Conservation (phyloP, 2,113 vertebrate genomes). For the Sterrhoptilus dennistouni region DNA sequence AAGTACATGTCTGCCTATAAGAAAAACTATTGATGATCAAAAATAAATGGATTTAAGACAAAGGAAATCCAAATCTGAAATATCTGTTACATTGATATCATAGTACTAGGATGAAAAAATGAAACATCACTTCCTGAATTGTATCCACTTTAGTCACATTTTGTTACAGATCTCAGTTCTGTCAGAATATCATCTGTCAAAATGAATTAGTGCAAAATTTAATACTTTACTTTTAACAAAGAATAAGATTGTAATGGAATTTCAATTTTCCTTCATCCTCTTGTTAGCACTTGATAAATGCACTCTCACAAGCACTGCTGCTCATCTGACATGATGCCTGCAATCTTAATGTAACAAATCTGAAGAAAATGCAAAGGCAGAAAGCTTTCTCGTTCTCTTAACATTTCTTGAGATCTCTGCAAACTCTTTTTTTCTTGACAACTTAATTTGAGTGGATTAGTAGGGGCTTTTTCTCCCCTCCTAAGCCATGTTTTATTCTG, state of each 20-base stretch:
- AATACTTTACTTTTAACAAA: slow-evolving; percentile 11
- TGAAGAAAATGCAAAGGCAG: not conserved
- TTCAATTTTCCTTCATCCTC: slow-evolving; percentile 21
- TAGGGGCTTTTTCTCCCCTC: not conserved
- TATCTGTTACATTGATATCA: not conserved
- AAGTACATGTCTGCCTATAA: not conserved
- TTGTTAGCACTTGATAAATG: slow-evolving; percentile 46
- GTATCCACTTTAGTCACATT: slow-evolving; percentile 16
- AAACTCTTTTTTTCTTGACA: not conserved
- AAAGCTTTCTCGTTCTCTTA: not conserved
- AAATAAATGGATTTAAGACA: not conserved
- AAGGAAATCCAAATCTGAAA: not conserved
- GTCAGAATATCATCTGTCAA: slow-evolving; percentile 36
- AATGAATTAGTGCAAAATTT: slow-evolving; percentile 33
- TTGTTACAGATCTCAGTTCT: slow-evolving; percentile 25
- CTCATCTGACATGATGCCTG: not conserved
- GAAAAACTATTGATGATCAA: not conserved
- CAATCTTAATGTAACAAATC: not conserved
- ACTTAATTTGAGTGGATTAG: not conserved
- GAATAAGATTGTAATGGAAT: not conserved
- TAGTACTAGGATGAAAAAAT: not conserved
- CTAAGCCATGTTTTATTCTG: not conserved
- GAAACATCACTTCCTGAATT: slow-evolving; percentile 25
- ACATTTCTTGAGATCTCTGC: not conserved
- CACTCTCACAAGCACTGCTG: not conserved